Percentiles rank a stretch among this genome's conserved stretches.
Evolutionary conservation across 2,888 invertebrate genomes (phyloP).

Genomic region (Drosophila setosimentum): DNA sequence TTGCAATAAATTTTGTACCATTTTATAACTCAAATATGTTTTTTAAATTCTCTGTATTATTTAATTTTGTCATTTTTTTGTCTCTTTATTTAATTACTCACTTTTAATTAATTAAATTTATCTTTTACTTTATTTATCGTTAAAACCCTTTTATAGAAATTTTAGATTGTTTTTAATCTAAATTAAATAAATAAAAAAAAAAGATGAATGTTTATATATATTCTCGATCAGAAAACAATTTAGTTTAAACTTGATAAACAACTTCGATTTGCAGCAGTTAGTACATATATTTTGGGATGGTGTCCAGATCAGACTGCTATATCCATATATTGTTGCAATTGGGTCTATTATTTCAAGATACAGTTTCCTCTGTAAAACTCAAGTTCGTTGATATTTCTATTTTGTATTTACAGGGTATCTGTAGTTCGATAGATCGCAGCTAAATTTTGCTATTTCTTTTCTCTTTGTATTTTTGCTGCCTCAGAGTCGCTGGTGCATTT

Average conservation of each 20-base stretch:
- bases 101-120: background rate
- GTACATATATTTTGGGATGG: background rate
- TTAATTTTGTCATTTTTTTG: background rate
- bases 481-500: slow-evolving; percentile 24
- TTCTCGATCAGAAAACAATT: background rate
- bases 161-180: background rate
- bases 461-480: slow-evolving; percentile 19
- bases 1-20: background rate
- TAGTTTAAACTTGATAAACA: background rate
- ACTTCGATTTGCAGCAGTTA: background rate
- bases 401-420: background rate
- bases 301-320: background rate
- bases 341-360: background rate
- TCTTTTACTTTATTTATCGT: background rate
- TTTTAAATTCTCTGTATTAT: background rate
- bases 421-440: background rate
- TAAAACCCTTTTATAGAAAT: background rate
- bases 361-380: background rate
- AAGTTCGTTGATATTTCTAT: background rate
- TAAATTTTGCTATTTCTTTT: background rate
- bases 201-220: background rate
- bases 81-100: background rate
- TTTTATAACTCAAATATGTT: background rate
- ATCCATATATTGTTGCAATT: too few relatives aligned
- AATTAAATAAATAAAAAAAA: background rate